Conservation (phyloP, 2,888 invertebrate species). For the Megastigmus dorsalis region DNA sequence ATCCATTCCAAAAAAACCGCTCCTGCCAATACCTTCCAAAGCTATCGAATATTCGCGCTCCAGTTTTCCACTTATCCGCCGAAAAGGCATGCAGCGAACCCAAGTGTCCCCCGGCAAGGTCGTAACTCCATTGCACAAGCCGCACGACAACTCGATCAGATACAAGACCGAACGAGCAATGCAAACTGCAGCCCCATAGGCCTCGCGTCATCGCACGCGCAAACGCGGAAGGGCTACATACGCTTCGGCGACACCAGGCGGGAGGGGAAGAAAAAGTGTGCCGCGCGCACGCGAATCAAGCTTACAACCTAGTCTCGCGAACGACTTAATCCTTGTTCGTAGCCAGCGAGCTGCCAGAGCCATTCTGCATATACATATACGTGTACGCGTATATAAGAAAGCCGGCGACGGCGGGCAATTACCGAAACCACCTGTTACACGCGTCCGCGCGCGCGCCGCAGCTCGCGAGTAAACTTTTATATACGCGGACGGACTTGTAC, state of each 20-base stretch:
- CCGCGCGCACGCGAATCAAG: neutral
- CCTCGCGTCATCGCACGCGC: neutral
- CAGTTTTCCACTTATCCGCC: too few species aligned
- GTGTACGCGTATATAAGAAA: conserved; percentile 15
- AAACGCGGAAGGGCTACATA: too few species aligned
- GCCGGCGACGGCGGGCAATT: conserved; percentile 52
- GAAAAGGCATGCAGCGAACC: too few species aligned
- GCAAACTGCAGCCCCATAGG: too few species aligned
- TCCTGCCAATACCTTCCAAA: too few species aligned
- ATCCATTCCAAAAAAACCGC: too few species aligned
- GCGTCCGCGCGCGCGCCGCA: conserved; percentile 21
- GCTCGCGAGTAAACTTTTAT: conserved; percentile 51
- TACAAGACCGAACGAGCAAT: too few species aligned
- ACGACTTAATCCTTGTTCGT: conserved; percentile 49
- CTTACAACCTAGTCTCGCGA: conserved; percentile 7
- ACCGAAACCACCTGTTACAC: conserved; percentile 61
- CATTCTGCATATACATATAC: neutral
- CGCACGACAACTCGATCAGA: neutral
- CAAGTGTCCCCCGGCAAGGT: too few species aligned
- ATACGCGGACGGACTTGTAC: neutral
- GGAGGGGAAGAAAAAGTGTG: neutral
- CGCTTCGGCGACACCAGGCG: neutral
- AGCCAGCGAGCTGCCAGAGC: neutral
- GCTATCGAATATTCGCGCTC: too few species aligned
- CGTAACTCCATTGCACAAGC: too few species aligned